phyloP scores from a whole-genome alignment of 2,797 vertebrate species.

The Hippopotamyrus pictus region DNA sequence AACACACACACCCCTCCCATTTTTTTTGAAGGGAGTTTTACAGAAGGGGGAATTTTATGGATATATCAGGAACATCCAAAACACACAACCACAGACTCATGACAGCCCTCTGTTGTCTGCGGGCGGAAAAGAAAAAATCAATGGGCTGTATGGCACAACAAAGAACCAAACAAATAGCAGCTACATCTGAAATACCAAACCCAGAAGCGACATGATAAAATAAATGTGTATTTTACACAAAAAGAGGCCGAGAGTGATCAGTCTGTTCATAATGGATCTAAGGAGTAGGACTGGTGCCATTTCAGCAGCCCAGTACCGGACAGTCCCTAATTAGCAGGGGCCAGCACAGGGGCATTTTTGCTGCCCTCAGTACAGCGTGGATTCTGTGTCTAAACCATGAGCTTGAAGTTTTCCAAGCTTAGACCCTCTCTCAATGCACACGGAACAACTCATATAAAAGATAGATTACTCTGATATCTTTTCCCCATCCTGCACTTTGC shows the following conservation, averaged over 20 bases:
- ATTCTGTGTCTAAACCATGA: background rate
- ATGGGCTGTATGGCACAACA: background rate
- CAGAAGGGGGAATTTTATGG: background rate
- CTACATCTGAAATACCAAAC: background rate
- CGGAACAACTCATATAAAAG: background rate
- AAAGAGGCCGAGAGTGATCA: background rate
- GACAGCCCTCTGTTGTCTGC: conserved; percentile 13
- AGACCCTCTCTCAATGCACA: background rate
- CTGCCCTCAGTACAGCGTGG: background rate
- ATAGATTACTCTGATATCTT: background rate
- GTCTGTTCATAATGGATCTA: background rate
- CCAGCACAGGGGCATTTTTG: background rate
- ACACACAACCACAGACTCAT: background rate
- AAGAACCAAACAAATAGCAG: background rate
- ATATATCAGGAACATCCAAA: background rate
- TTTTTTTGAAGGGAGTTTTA: background rate
- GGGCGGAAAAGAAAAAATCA: background rate
- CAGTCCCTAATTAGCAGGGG: background rate
- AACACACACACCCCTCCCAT: background rate
- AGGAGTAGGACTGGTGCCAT: background rate
- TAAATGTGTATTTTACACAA: background rate
- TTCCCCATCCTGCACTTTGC: background rate
- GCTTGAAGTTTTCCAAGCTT: background rate
- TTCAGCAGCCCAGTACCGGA: background rate
- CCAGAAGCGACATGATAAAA: background rate